A percentile compares a stretch with the other conserved stretches of the same genome.
These are phyloP conservation scores for Vesta saturnalis DNA, from an alignment of 2,888 invertebrate genomes.

Conservation along the genomic window DNA sequence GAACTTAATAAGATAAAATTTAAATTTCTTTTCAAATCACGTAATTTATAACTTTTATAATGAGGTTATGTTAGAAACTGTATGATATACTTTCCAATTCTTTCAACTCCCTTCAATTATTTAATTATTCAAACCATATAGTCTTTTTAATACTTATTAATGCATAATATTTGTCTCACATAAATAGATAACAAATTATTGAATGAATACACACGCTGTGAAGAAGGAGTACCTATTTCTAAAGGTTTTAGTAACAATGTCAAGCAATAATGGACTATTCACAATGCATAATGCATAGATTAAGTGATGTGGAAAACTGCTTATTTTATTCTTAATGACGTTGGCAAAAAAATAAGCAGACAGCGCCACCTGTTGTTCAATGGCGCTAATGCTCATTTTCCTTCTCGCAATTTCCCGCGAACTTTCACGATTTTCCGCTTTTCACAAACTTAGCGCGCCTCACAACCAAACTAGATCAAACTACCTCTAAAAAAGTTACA, in stretches of 20 bases:
- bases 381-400: background rate
- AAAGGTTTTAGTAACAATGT: conserved; percentile 13
- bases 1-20: background rate
- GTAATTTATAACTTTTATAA: conserved; percentile 11
- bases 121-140: too few species aligned
- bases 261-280: background rate
- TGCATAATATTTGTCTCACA: too few species aligned
- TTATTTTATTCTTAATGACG: background rate
- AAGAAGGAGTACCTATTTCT: background rate
- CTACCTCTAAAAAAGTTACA: too few species aligned
- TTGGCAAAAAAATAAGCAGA: background rate
- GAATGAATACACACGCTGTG: background rate
- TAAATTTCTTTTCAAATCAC: conserved; percentile 3
- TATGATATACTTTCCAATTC: conserved; percentile 3
- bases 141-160: too few species aligned
- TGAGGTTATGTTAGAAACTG: conserved; percentile 9
- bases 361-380: conserved; percentile 4
- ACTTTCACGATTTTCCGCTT: background rate
- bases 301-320: conserved; percentile 9
- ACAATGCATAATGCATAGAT: conserved; percentile 5
- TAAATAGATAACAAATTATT: background rate
- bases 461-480: background rate
- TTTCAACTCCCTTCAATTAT: too few species aligned
- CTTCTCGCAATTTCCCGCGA: conserved; percentile 4
- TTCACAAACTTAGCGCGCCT: background rate